Percentiles rank a stretch among this genome's conserved stretches.
These are phyloP conservation scores for Aphodius sticticus DNA, from an alignment of 2,888 invertebrate species.

Conservation along the genomic window DNA sequence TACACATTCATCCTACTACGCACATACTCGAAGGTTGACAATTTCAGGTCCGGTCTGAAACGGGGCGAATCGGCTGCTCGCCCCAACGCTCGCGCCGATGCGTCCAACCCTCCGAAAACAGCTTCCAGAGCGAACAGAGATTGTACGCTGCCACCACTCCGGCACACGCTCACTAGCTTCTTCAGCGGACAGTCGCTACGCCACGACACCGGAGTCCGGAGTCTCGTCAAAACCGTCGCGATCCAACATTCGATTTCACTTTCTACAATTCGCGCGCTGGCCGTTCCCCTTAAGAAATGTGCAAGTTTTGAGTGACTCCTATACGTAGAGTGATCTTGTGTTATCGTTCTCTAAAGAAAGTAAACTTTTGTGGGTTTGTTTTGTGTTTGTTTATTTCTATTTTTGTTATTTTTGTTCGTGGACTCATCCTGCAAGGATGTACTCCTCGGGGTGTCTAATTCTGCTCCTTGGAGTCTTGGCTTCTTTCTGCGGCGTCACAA, in stretches of 20 bases:
- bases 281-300: neutral
- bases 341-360: no score
- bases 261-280: neutral
- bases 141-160: neutral
- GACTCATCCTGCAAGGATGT: neutral
- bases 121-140: neutral
- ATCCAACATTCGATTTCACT: neutral
- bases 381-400: neutral
- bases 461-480: neutral
- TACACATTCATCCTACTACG: neutral
- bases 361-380: neutral
- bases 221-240: neutral
- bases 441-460: neutral
- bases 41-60: conserved; percentile 4
- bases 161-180: neutral
- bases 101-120: neutral
- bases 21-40: neutral
- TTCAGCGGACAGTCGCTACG: no score
- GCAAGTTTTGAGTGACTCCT: neutral
- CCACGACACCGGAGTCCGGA: neutral
- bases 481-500: neutral
- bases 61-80: neutral
- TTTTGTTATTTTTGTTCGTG: no score
- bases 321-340: no score
- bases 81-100: neutral